A percentile compares a stretch with the other conserved stretches of the same genome.
phyloP scores from a whole-genome alignment of 2,113 vertebrate species.

The Cacatua alba region DNA sequence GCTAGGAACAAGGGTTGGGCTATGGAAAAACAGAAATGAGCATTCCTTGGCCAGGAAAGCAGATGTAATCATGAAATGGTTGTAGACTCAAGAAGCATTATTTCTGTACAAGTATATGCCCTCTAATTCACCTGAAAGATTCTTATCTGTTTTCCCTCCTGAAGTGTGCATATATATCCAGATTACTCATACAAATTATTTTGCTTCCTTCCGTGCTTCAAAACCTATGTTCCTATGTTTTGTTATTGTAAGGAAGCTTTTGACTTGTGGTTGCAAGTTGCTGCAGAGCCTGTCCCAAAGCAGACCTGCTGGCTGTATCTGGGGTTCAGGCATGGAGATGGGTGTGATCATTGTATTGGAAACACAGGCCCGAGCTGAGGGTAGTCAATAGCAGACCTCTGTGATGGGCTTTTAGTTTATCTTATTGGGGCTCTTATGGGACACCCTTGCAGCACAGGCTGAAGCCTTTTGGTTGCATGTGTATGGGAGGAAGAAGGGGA shows the following conservation, averaged over 20 bases:
- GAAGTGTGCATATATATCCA: not conserved
- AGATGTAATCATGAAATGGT: slow-evolving; percentile 20
- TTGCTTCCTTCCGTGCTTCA: slow-evolving; percentile 33
- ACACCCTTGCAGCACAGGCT: not conserved
- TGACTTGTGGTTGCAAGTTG: not conserved
- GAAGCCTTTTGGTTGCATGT: not conserved
- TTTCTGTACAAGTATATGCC: slow-evolving; percentile 13
- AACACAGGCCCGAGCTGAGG: not conserved
- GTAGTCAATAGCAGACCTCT: not conserved
- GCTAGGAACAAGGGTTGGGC: slow-evolving; percentile 14
- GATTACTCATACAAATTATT: slow-evolving; percentile 24
- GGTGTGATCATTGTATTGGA: not conserved
- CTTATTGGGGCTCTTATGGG: not conserved
- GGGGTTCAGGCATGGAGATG: not conserved
- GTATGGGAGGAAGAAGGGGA: not conserved
- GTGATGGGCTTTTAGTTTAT: not conserved
- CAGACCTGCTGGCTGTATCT: not conserved
- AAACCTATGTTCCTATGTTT: not conserved
- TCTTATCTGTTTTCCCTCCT: slow-evolving; percentile 41
- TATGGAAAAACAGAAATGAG: slow-evolving; percentile 25
- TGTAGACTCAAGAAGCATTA: not conserved
- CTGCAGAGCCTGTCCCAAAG: not conserved
- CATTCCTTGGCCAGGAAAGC: slow-evolving; percentile 27
- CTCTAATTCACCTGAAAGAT: slow-evolving; percentile 48
- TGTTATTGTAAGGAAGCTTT: not conserved